phyloP scores from a whole-genome alignment of 2,113 vertebrate genomes.

The Aphyosemion australe region DNA sequence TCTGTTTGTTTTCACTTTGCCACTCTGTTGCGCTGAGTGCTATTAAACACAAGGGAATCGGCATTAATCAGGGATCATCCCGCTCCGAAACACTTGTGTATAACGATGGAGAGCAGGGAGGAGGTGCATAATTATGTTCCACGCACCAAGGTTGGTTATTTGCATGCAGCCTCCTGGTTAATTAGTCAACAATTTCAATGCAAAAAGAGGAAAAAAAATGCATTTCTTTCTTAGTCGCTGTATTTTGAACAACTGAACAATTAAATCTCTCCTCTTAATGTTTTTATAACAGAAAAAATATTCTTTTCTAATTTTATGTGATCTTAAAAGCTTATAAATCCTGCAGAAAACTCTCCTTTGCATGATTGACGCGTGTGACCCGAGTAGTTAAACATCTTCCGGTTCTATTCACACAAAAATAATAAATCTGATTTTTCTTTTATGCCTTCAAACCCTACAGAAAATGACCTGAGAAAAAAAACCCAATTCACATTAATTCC shows the following conservation, averaged over 20 bases:
- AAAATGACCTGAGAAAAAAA: constrained; percentile 9
- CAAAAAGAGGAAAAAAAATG: constrained; percentile 6
- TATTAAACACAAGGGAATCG: constrained; percentile 65
- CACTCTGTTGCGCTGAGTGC: constrained; percentile 59
- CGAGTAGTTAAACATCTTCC: not conserved
- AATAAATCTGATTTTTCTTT: not conserved
- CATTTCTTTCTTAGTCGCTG: constrained; percentile 3
- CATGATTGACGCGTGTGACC: not conserved
- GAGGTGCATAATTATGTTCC: constrained; percentile 42
- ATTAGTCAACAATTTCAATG: constrained; percentile 28
- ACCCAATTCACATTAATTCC: constrained; percentile 7
- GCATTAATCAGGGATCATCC: constrained; percentile 66
- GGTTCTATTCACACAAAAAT: not conserved
- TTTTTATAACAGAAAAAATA: not conserved
- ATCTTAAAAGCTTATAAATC: not conserved
- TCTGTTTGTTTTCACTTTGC: constrained; percentile 73
- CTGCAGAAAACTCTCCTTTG: not conserved
- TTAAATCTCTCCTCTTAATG: not conserved
- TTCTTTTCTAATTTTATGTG: not conserved
- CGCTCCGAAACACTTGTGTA: constrained; percentile 45
- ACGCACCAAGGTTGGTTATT: constrained; percentile 50
- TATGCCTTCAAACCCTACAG: constrained; percentile 7
- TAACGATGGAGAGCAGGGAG: constrained; percentile 40
- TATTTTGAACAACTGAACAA: not conserved
- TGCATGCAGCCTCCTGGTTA: constrained; percentile 42